Conservation (phyloP, 2,797 vertebrate genomes). For the Enteromius mattozi region DNA sequence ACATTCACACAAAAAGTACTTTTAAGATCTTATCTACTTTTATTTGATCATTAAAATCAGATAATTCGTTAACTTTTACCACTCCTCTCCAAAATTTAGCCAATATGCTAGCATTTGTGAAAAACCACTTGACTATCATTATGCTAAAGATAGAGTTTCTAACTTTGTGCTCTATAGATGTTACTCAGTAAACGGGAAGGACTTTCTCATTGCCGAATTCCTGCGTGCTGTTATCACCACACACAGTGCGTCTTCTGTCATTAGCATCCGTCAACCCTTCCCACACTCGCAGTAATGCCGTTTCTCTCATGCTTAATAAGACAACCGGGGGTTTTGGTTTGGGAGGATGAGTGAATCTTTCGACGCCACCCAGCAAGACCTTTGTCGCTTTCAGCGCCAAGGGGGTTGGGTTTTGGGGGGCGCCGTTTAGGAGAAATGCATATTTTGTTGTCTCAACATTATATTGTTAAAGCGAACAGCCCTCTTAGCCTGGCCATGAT, state of each 20-base stretch:
- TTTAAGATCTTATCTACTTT: neutral
- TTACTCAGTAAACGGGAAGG: constrained; percentile 77
- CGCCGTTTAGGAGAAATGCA: constrained; percentile 17
- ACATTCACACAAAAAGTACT: neutral
- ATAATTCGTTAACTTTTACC: neutral
- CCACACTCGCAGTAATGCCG: neutral
- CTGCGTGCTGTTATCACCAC: constrained; percentile 79
- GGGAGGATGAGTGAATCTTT: constrained; percentile 24
- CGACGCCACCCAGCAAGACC: constrained; percentile 41
- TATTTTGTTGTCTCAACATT: constrained; percentile 37
- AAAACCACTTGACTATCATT: neutral
- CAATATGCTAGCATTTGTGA: neutral
- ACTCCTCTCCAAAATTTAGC: neutral
- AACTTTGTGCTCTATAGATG: constrained; percentile 71
- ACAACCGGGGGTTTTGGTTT: neutral
- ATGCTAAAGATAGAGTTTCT: constrained; percentile 55
- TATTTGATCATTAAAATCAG: neutral
- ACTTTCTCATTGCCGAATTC: constrained; percentile 79
- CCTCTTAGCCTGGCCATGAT: constrained; percentile 67
- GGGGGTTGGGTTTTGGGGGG: constrained; percentile 21
- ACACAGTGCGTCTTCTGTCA: constrained; percentile 64
- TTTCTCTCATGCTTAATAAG: constrained; percentile 1
- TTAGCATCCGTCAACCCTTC: constrained; percentile 40
- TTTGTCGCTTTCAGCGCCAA: constrained; percentile 37
- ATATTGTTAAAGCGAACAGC: constrained; percentile 70